A percentile compares a stretch with the other conserved stretches of the same genome.
Conservation (phyloP, 2,797 vertebrate genomes). For the Sibirionetta formosa region DNA sequence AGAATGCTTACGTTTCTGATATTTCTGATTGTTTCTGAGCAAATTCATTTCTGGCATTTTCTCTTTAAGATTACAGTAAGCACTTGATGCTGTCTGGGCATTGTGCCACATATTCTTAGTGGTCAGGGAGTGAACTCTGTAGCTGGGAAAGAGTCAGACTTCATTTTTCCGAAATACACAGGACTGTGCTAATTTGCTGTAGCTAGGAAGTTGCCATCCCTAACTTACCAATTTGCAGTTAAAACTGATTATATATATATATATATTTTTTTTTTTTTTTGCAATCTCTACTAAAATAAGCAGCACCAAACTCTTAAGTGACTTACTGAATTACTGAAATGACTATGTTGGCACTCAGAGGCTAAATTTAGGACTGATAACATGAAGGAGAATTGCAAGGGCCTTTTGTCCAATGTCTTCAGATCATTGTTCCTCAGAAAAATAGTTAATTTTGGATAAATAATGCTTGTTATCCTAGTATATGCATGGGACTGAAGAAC, state of each 20-base stretch:
- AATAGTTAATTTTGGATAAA: background rate
- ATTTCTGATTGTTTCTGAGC: background rate
- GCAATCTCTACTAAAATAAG: background rate
- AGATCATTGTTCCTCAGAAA: background rate
- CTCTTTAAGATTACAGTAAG: background rate
- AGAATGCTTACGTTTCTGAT: background rate
- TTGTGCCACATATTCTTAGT: background rate
- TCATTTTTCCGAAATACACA: background rate
- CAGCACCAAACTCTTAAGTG: background rate
- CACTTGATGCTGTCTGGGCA: background rate
- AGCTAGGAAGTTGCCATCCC: background rate
- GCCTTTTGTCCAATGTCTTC: background rate
- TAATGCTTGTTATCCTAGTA: background rate
- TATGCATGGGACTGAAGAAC: background rate
- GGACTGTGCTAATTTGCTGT: background rate
- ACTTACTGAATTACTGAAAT: background rate
- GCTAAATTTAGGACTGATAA: background rate
- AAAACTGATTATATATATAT: background rate
- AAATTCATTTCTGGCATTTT: background rate
- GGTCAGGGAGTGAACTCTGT: background rate
- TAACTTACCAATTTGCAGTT: background rate
- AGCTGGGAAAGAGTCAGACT: background rate
- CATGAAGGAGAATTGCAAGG: background rate
- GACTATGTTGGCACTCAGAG: background rate
- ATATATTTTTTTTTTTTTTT: background rate